phyloP scores from a whole-genome alignment of 2,113 vertebrate genomes.

The Chaetodon trifascialis region DNA sequence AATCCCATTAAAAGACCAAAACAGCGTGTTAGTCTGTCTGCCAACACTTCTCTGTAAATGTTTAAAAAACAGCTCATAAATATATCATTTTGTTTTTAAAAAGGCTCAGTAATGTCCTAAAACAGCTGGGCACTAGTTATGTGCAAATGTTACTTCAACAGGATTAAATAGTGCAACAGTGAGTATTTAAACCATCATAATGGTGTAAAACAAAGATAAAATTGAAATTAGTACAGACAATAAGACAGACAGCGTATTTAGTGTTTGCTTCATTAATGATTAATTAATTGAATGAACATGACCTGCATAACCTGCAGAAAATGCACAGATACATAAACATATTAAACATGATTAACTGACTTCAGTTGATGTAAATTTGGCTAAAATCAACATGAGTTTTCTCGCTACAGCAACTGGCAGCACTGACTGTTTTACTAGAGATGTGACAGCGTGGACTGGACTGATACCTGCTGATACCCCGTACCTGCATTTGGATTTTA shows the following conservation, averaged over 20 bases:
- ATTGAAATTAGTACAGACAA: too few relatives aligned
- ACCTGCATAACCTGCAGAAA: neutral
- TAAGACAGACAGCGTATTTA: too few relatives aligned
- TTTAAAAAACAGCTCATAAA: neutral
- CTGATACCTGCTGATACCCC: neutral
- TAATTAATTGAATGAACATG: neutral
- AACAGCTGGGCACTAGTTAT: neutral
- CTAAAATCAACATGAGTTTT: neutral
- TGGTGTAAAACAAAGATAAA: too few relatives aligned
- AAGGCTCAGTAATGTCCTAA: too few relatives aligned
- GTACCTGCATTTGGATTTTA: neutral
- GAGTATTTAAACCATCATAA: neutral
- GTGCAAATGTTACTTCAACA: neutral
- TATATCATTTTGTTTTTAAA: neutral
- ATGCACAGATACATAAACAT: neutral
- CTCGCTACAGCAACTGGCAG: neutral
- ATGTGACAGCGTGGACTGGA: neutral
- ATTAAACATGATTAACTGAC: neutral
- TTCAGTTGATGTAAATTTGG: neutral
- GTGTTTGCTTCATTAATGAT: neutral
- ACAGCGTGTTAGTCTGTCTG: neutral
- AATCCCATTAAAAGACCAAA: neutral
- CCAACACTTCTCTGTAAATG: too few relatives aligned
- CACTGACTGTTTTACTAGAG: neutral
- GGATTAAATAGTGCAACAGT: neutral